A percentile compares a stretch with the other conserved stretches of the same genome.
Conservation (phyloP, 2,797 vertebrate species). For the Chlorospingus flavigularis region DNA sequence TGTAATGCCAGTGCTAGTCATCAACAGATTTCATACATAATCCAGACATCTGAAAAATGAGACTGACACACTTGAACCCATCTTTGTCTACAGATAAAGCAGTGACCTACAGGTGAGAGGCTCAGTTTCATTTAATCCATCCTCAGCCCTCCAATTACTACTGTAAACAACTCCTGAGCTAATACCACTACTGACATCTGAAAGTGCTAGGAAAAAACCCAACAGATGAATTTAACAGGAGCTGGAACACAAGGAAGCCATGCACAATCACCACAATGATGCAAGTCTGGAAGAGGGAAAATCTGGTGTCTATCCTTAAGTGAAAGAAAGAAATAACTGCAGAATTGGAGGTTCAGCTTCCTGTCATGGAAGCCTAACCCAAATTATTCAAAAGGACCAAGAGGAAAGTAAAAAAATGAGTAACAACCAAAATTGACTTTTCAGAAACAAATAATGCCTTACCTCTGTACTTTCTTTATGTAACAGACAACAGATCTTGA, state of each 20-base stretch:
- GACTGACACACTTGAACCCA: neutral
- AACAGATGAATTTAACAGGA: neutral
- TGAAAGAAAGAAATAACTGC: neutral
- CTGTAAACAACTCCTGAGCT: neutral
- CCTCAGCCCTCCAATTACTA: neutral
- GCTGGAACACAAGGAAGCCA: neutral
- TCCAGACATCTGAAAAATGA: neutral
- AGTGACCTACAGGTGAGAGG: neutral
- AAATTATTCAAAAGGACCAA: neutral
- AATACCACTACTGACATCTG: neutral
- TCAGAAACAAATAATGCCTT: neutral
- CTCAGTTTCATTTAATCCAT: neutral
- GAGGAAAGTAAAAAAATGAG: neutral
- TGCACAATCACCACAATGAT: fast-evolving
- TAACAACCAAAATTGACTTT: neutral
- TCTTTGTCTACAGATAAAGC: neutral
- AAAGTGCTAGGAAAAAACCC: neutral
- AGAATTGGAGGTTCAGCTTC: neutral
- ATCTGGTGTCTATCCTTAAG: neutral
- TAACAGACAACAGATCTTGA: neutral
- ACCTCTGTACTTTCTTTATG: neutral
- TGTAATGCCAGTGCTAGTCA: neutral
- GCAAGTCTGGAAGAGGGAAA: neutral
- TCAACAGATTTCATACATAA: neutral
- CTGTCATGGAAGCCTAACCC: neutral